Evolutionary conservation across 2,113 vertebrate genomes (phyloP).

Genomic region (Saimiri boliviensis): DNA sequence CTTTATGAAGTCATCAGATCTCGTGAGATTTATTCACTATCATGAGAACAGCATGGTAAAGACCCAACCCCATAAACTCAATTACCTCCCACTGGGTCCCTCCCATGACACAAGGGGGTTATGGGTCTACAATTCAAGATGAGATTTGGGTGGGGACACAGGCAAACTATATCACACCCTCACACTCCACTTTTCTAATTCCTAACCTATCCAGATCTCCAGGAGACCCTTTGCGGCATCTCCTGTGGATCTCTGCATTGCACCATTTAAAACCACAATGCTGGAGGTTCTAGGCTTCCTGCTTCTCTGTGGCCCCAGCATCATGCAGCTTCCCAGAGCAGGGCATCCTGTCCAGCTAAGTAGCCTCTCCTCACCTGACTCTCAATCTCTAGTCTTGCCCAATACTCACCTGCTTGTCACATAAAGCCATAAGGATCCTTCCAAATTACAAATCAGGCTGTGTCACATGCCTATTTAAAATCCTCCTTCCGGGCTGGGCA

Average conservation of each 20-base stretch:
- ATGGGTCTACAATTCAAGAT: too few relatives aligned
- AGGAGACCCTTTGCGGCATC: accelerated
- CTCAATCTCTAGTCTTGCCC: not conserved
- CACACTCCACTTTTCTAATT: too few relatives aligned
- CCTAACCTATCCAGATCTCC: not conserved
- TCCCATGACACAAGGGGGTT: too few relatives aligned
- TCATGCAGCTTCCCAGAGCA: accelerated
- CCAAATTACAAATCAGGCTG: not conserved
- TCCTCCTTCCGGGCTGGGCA: accelerated
- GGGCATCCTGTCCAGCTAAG: accelerated
- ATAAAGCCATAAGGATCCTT: not conserved
- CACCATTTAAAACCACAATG: too few relatives aligned
- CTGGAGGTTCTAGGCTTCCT: not conserved
- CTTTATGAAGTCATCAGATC: too few relatives aligned
- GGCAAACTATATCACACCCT: too few relatives aligned
- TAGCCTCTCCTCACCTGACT: not conserved
- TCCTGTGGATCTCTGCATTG: accelerated
- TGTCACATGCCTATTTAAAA: not conserved
- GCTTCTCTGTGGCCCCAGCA: accelerated
- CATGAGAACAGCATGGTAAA: too few relatives aligned
- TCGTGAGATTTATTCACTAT: too few relatives aligned
- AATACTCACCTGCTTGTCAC: accelerated
- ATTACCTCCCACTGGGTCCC: too few relatives aligned
- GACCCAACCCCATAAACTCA: too few relatives aligned
- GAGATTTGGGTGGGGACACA: too few relatives aligned